Evolutionary conservation across 1,140 invertebrate species (phyloP).

Genomic region (Aleiodes sp.): DNA sequence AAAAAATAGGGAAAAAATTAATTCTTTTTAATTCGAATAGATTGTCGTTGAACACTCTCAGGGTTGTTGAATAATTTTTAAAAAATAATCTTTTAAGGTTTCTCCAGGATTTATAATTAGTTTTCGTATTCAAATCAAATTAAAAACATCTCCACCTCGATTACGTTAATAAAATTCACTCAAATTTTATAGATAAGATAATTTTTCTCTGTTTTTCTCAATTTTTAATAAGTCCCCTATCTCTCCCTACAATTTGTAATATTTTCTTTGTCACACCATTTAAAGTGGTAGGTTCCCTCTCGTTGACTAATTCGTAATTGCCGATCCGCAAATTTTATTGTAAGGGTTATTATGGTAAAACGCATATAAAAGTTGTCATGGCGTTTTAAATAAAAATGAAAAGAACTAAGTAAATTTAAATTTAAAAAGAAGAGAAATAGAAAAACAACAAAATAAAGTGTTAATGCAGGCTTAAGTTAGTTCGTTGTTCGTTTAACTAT

Average conservation of each 20-base stretch:
- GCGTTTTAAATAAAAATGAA: neutral
- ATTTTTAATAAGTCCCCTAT: conserved; percentile 34
- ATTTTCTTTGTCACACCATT: neutral
- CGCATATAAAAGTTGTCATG: conserved; percentile 10
- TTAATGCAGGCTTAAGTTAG: conserved; percentile 20
- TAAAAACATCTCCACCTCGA: neutral
- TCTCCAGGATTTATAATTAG: neutral
- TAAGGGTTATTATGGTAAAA: conserved; percentile 16
- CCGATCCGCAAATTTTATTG: neutral
- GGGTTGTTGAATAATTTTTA: conserved; percentile 7
- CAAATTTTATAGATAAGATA: conserved; percentile 16
- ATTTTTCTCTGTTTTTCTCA: conserved; percentile 37
- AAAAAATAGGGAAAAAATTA: neutral
- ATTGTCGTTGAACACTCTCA: neutral
- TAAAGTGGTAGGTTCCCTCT: conserved; percentile 3
- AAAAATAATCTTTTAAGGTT: conserved; percentile 3
- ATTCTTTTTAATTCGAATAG: conserved; percentile 4
- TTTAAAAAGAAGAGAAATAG: neutral
- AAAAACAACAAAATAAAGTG: conserved; percentile 7
- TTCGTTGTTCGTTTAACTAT: conserved; percentile 33
- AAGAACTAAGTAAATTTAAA: neutral
- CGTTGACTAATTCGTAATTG: conserved; percentile 21
- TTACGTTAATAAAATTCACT: conserved; percentile 2
- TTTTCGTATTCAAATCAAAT: neutral
- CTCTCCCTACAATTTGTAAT: neutral